These are phyloP conservation scores for Vanessa atalanta DNA, from an alignment of 1,140 invertebrate species.

Conservation along the genomic window DNA sequence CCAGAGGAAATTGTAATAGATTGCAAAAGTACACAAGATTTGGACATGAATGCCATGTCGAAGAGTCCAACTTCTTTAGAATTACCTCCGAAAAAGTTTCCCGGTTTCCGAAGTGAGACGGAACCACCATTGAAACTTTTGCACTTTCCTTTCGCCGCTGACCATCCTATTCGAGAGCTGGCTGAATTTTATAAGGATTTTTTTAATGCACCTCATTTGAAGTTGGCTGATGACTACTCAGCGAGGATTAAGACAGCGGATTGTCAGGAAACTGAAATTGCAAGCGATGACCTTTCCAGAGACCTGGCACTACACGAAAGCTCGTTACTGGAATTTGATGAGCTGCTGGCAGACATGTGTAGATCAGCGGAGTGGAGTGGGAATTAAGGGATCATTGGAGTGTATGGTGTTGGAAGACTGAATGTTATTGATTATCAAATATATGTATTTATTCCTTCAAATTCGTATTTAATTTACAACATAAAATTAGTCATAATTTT, in stretches of 20 bases:
- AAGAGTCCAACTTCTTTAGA: slow-evolving; percentile 71
- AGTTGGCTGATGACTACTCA: slow-evolving; percentile 53
- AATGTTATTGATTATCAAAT: slow-evolving; percentile 45
- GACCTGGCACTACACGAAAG: slow-evolving; percentile 67
- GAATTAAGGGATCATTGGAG: slow-evolving; percentile 50
- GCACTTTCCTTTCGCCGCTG: slow-evolving; percentile 70
- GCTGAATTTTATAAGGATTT: slow-evolving; percentile 77
- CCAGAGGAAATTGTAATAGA: slow-evolving; percentile 43
- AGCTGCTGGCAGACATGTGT: slow-evolving; percentile 73
- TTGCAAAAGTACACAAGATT: slow-evolving; percentile 64
- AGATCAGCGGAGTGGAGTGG: slow-evolving; percentile 69
- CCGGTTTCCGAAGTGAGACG: slow-evolving; percentile 64
- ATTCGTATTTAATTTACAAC: slow-evolving; percentile 18
- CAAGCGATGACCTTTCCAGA: slow-evolving; percentile 63
- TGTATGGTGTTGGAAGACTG: slow-evolving; percentile 58
- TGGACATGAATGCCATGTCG: slow-evolving; percentile 54
- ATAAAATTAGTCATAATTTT: neutral
- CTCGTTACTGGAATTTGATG: slow-evolving; percentile 71
- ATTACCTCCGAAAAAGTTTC: slow-evolving; percentile 70
- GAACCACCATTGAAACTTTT: slow-evolving; percentile 70
- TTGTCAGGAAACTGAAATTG: slow-evolving; percentile 49
- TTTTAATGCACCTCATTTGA: slow-evolving; percentile 74
- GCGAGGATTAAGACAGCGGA: slow-evolving; percentile 42
- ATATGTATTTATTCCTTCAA: slow-evolving; percentile 31
- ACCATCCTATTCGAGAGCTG: slow-evolving; percentile 71